Percentiles rank a stretch among this genome's conserved stretches.
These are phyloP conservation scores for Typhlichthys eigenmanni DNA, from an alignment of 2,797 vertebrate genomes.

Conservation along the genomic window DNA sequence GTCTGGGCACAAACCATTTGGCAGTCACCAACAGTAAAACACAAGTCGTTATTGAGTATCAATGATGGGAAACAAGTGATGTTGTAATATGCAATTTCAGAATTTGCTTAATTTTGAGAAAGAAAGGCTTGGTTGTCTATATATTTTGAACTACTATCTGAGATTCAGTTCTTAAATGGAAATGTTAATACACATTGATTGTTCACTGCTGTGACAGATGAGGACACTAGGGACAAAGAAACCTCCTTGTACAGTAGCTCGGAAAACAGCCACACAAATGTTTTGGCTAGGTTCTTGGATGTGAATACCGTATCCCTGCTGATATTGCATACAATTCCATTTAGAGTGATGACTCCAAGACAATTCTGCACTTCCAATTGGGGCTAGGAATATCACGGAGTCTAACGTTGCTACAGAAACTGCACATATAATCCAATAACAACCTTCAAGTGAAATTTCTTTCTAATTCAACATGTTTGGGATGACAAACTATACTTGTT, in stretches of 20 bases:
- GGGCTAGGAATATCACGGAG: constrained; percentile 53
- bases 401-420: constrained; percentile 18
- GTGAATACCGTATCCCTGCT: constrained; percentile 73
- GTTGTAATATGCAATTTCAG: background rate
- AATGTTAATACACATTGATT: constrained; percentile 43
- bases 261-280: constrained; percentile 74
- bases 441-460: background rate
- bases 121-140: background rate
- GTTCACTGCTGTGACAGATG: constrained; percentile 44
- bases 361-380: constrained; percentile 60
- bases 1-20: no score
- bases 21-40: no score
- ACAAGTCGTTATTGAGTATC: background rate
- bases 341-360: constrained; percentile 78
- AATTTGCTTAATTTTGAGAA: constrained; percentile 9
- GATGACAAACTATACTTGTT: no score
- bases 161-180: constrained; percentile 73
- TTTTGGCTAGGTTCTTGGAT: constrained; percentile 74
- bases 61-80: background rate
- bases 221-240: constrained; percentile 35
- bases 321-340: constrained; percentile 91
- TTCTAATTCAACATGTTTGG: background rate
- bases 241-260: constrained; percentile 34
- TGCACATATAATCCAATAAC: constrained; percentile 4
- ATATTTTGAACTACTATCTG: constrained; percentile 30